Evolutionary conservation across 2,113 vertebrate genomes (phyloP).

Genomic region (Dunckerocampus dactyliophorus): DNA sequence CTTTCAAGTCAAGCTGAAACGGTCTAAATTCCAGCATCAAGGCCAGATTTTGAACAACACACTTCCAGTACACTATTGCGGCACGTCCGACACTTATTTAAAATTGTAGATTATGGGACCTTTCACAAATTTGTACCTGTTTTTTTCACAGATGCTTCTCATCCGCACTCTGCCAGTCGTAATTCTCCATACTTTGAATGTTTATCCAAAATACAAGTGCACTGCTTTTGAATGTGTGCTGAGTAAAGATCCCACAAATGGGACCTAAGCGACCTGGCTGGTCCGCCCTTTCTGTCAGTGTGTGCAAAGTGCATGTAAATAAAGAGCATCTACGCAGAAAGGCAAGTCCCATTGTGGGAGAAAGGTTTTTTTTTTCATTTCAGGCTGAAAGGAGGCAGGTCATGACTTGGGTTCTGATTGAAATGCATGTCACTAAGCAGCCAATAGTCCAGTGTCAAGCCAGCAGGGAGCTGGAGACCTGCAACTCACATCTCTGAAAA

Average conservation of each 20-base stretch:
- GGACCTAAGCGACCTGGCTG: neutral
- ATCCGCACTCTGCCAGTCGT: neutral
- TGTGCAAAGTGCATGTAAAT: slow-evolving; percentile 1
- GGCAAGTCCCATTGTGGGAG: neutral
- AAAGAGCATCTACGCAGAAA: neutral
- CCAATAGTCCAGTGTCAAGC: slow-evolving; percentile 4
- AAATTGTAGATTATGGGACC: too few relatives aligned
- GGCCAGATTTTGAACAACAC: too few relatives aligned
- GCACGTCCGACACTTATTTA: too few relatives aligned
- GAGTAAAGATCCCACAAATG: neutral
- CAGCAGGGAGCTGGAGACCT: slow-evolving; percentile 22
- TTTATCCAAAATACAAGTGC: neutral
- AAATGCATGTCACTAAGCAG: slow-evolving; percentile 25
- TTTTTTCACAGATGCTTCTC: neutral
- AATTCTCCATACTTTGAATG: neutral
- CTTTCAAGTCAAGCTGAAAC: too few relatives aligned
- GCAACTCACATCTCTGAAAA: slow-evolving; percentile 13
- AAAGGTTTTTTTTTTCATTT: neutral
- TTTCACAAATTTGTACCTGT: too few relatives aligned
- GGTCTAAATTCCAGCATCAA: too few relatives aligned
- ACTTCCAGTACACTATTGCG: too few relatives aligned
- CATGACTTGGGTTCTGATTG: slow-evolving; percentile 22
- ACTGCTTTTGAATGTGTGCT: neutral
- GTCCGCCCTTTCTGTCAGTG: neutral
- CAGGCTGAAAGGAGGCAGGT: slow-evolving; percentile 16